Percentiles rank a stretch among this genome's conserved stretches.
Conservation (phyloP, 2,113 vertebrate species). For the Miniopterus natalensis region DNA sequence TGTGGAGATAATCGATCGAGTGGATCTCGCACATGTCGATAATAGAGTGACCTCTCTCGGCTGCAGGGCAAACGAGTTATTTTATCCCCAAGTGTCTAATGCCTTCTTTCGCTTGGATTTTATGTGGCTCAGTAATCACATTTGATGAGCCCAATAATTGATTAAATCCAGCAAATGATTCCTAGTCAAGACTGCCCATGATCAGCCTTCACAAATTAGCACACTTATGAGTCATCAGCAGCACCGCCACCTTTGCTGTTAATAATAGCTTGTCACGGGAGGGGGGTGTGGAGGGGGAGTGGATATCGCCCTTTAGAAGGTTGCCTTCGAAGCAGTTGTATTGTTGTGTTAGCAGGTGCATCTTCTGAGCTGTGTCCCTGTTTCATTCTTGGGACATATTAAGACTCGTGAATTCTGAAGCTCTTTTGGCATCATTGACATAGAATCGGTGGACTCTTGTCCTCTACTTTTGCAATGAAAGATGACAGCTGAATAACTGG, state of each 20-base stretch:
- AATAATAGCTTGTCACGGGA: background rate
- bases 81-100: background rate
- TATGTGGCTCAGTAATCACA: constrained; percentile 51
- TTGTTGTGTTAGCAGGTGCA: background rate
- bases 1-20: background rate
- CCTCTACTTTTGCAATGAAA: background rate
- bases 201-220: background rate
- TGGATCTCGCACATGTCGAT: background rate
- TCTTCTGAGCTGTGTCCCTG: background rate
- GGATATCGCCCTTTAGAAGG: background rate
- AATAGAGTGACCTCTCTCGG: background rate
- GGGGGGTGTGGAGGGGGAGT: background rate
- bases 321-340: background rate
- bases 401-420: background rate
- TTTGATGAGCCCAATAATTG: constrained; percentile 65
- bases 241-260: constrained; percentile 22
- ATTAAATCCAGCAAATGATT: constrained; percentile 59
- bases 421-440: background rate
- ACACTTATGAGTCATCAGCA: constrained; percentile 43
- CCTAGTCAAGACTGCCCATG: background rate
- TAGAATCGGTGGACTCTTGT: background rate
- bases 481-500: background rate
- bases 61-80: background rate
- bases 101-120: constrained; percentile 54
- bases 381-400: background rate